A percentile compares a stretch with the other conserved stretches of the same genome.
These are phyloP conservation scores for Macrophya annulata DNA, from an alignment of 2,888 invertebrate genomes.

Conservation along the genomic window DNA sequence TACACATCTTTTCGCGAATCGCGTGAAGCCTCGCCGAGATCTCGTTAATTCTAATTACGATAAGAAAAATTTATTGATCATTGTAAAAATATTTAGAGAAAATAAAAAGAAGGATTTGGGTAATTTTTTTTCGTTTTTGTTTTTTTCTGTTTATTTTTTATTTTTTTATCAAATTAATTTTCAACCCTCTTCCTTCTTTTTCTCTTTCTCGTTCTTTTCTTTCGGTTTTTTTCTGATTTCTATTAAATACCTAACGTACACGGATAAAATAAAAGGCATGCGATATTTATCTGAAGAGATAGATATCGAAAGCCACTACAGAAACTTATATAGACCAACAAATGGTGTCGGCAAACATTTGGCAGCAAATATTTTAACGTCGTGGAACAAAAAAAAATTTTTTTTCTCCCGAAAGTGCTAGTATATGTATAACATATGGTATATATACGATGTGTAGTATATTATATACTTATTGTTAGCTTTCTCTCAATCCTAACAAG, in stretches of 20 bases:
- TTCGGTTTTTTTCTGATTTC: background rate
- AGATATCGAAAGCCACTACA: conserved; percentile 28
- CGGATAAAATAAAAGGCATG: background rate
- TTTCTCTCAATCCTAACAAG: background rate
- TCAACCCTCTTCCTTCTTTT: background rate
- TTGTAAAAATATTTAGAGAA: background rate
- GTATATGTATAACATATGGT: background rate
- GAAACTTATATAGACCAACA: conserved; percentile 28
- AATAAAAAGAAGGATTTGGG: background rate
- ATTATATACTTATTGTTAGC: background rate
- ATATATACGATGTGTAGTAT: background rate
- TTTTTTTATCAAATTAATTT: background rate
- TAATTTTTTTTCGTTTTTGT: background rate
- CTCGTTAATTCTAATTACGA: conserved; percentile 12
- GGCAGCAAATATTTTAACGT: conserved; percentile 42
- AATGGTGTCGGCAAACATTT: conserved; percentile 49
- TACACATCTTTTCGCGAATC: background rate
- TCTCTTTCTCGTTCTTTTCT: background rate
- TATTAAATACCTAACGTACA: background rate
- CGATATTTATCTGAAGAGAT: background rate
- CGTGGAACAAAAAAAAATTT: background rate
- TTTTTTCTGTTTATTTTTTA: background rate
- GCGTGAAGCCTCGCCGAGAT: background rate
- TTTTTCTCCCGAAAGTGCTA: conserved; percentile 27
- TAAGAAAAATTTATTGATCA: conserved; percentile 4